Base-by-base conservation (phyloP, 2,113 vertebrate genomes). In the Podarcis cretensis region DNA sequence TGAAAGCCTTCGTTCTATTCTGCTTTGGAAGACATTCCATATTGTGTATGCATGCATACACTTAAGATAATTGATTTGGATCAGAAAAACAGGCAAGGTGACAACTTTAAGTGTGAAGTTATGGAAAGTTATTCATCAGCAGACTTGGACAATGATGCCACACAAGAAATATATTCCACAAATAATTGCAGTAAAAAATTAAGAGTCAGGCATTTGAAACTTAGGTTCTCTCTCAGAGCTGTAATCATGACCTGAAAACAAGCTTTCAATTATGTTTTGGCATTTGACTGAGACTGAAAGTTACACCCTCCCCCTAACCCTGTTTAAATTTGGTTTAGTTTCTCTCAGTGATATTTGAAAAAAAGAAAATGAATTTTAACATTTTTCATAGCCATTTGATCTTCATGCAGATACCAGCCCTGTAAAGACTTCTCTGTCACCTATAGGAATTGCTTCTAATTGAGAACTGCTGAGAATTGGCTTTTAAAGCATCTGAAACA, bases 1-100 rank as follows among this genome's bases (percentile, higher is more conserved):
- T 89, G 12, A 81, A 84, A 91, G 8, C 40, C 16, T 85, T 83
- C 57, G 71, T 75, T 76, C 20, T 27, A 90, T 85, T 93, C 86
- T 30, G 30, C 65, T 87, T 63, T 84, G 73, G 23, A 69, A 16
- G 84, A 81, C 20, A 1, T 69, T 4, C 1, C 21, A 48, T 23
- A 21, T 73, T 87, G 1, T 54, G 87, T 80, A 84, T 86, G 8
- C 27, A 57, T 0, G 25, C 40, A 63, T 12, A 20, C 30, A 43
- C 59, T n/a, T 81, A 4, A 4, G 82, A 69, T 90, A 84, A 63
- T 57, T 20, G 18, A 48, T 0, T 35, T 78, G 9, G 43, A 77
- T 85, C 87, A 7, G 21, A 75, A 92, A 93, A 87, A 14, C 6
- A 1, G 2, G 4, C n/a, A 40, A 81, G 79, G 74, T 80, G 88